Conservation (phyloP, 37 sponge, comb jelly and placozoan genomes). For the Halichondria panicea region DNA sequence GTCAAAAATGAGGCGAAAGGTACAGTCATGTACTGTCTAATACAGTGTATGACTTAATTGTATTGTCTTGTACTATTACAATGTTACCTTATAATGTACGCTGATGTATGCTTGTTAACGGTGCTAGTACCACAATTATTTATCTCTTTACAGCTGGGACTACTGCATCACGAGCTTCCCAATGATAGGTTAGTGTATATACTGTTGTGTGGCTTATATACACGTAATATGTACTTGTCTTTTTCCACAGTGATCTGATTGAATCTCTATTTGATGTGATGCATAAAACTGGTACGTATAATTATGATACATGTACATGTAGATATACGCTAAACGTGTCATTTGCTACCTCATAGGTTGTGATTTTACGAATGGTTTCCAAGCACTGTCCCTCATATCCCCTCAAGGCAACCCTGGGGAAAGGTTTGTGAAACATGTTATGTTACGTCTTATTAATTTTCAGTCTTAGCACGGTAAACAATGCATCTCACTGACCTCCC, state of each 20-base stretch:
- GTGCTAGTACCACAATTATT: not conserved
- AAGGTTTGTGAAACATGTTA: no score
- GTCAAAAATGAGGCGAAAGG: conserved; percentile 75
- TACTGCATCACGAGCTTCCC: conserved; percentile 24
- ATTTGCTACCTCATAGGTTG: conserved; percentile 34
- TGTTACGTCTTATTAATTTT: no score
- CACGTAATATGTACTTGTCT: not conserved
- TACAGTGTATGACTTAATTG: not conserved
- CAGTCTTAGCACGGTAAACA: no score
- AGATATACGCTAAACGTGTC: not conserved
- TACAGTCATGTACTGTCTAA: not conserved
- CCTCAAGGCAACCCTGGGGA: no score
- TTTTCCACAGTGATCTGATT: conserved; percentile 52
- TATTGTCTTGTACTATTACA: not conserved
- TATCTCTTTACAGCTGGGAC: conserved; percentile 29
- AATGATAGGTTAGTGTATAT: conserved; percentile 40
- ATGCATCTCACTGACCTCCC: no score
- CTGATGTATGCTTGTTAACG: no score
- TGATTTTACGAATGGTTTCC: conserved; percentile 88
- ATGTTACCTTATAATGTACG: not conserved
- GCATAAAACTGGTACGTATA: conserved; percentile 73
- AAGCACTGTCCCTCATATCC: conserved; percentile 25
- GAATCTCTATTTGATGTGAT: conserved; percentile 73
- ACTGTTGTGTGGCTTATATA: no score
- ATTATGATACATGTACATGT: not conserved